These are phyloP conservation scores for Stylophora pistillata DNA, from an alignment of 64 coral and sea anemone species.

Conservation along the genomic window DNA sequence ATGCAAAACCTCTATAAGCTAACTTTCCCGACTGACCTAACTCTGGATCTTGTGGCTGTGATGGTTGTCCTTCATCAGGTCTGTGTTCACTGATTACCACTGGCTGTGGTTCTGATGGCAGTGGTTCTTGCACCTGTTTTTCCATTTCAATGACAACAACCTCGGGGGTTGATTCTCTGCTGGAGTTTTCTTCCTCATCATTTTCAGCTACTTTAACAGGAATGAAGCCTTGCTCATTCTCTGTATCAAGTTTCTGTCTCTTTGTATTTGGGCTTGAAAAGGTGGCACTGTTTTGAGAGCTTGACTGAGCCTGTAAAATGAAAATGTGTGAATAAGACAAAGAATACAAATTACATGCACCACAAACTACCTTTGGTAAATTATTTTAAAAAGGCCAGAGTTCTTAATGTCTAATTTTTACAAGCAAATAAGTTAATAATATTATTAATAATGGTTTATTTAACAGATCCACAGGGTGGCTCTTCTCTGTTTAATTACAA, in stretches of 20 bases:
- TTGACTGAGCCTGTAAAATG: neutral
- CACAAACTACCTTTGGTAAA: neutral
- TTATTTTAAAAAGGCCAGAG: no score
- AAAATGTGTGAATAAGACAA: neutral
- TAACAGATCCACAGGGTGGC: no score
- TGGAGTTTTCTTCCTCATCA: neutral
- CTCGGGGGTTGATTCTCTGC: neutral
- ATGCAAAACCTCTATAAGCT: no score
- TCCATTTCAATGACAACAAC: neutral
- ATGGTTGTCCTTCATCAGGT: neutral
- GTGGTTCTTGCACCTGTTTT: no score
- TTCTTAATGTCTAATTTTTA: no score
- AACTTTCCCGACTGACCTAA: neutral
- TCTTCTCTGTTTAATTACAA: no score
- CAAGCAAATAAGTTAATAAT: no score
- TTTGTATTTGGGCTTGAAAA: conserved; percentile 29
- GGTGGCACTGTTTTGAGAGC: neutral
- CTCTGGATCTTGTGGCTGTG: neutral
- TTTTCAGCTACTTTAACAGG: neutral
- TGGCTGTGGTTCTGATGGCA: neutral
- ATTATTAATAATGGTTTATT: no score
- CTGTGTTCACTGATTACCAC: neutral
- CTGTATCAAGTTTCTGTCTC: conserved; percentile 23
- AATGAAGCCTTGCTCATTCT: neutral
- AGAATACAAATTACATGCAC: neutral